Evolutionary conservation across 2,113 vertebrate genomes (phyloP), one percentile per base, ranked within the genome.

Genomic region (Ariopsis seemanni): DNA sequence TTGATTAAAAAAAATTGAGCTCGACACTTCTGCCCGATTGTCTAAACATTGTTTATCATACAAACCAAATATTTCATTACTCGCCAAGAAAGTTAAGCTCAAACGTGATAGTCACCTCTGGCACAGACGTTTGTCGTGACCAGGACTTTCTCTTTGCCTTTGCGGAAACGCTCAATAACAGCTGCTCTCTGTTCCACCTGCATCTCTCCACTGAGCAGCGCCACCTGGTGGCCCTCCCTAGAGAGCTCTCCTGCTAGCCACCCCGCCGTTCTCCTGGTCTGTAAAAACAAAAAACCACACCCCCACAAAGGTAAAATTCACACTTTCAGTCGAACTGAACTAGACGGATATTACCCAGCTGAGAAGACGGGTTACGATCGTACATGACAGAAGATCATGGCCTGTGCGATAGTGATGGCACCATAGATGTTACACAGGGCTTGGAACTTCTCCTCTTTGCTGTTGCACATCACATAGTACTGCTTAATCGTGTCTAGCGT

Each of bases 91-190:
- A 2, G 50, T 53, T 18, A 8, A 72, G 12, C 5, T n/a, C 14
- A 27, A 78, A 55, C 22, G 8, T 18, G 12, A 34, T 0, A 0
- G 9, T 86, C 18, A 99, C 98, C 98, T 91, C 98, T 95, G 92
- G 97, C 98, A 85, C 98, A 99, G 91, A 99, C 98, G 17, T 99
- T 99, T 15, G 98, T 98, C 85, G 98, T 99, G 89, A 99, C 97
- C 92, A 99, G 94, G 77, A 99, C 98, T 91, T 99, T 99, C 90
- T 99, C 98, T 83, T 99, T 99, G 93, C 98, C 98, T 1, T 97
- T 96, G 75, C 98, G 94, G 93, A 99, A 99, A 62, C 98, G 96
- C 50, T 99, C 97, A 0, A 99, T 99, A 58, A 99, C 98, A 0
- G 97, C 97, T 0, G 98, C 98, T 85, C 98, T 95, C 93, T 99